Evolutionary conservation across 2,888 invertebrate genomes (phyloP), one percentile per base, ranked within the genome.

Genomic region (Dermolepida albohirtum): DNA sequence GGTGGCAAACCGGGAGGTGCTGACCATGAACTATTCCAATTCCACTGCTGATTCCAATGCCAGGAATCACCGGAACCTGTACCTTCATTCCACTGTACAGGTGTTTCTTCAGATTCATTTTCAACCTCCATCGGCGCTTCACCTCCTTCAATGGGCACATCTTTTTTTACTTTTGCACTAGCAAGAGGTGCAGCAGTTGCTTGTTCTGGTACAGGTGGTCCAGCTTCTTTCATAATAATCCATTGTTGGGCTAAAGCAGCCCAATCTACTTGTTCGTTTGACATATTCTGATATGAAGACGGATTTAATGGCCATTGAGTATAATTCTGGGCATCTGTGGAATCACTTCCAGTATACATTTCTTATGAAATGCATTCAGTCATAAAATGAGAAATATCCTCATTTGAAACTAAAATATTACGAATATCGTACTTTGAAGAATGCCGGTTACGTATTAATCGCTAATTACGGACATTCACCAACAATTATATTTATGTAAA

Each of bases 181-280:
- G 89, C 86, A 8, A 89, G 88, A 43, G 89, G 87, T 16, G 88
- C 87, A 6, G 88, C 86, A 47, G 88, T 84, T 41, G 88, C 86
- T 41, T 88, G 86, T 41, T 85, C 85, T 49, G 86, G 77, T 17
- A 77, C 72, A 84, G 82, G 83, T 1, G 84, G 83, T 16, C 84
- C 83, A 7, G 91, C 89, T 78, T 94, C 93, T 80, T 96, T 95
- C 95, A 96, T 96, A 81, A 94, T 94, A 75, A 98, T 97, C 97
- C 98, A 97, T 88, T 97, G 97, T 80, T 97, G 96, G 27, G 97
- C 97, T 78, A 98, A 86, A 34, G 95, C 92, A 10, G 97, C 97
- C 97, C 98, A 98, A 83, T 98, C 97, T 69, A 97, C 97, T 84
- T 92, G 89, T 80, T 93, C 94, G 77, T 90, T 90, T 75, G 92